Evolutionary conservation across 2,888 invertebrate genomes (phyloP), one percentile per base, ranked within the genome.

Genomic region (Dendrolimus houi): DNA sequence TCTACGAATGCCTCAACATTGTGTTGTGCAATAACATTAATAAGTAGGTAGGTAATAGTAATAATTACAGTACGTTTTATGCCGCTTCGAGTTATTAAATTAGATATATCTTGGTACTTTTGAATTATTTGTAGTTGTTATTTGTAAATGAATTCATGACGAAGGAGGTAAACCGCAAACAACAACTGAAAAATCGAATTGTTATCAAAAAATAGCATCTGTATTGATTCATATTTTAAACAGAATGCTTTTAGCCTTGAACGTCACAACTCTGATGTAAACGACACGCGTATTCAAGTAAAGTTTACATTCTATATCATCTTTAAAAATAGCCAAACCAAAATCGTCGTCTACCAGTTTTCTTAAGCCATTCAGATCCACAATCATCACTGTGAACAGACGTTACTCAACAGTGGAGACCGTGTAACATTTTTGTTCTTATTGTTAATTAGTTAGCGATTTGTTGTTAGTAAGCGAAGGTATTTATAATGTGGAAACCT

Each of bases 311-410:
- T 74, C 64, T 68, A 75, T 77, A 82, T 85, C 85, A 87, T 82
- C 79, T 79, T 79, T 83, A 85, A 74, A 85, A 86, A 85, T 85
- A 85, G 79, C 73, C 70, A 72, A 75, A 73, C 64, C 62, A 59
- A 70, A 67, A 70, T 72, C 68, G 65, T 62, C 64, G 71, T 66
- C 62, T 59, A 68, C 65, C 65, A 74, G 62, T 74, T 74, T 70
- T 72, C 64, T 69, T 64, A 47, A 47, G 47, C 7, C 47, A 47
- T 68, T 68, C 60, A 68, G 65, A 69, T 70, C 70, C 70, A 66
- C 60, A 62, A 63, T 62, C 65, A 64, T 61, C 63, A 60, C 66
- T 62, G 61, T 62, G 61, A 65, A 64, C 62, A 59, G 59, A 63
- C 64, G 56, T 59, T 53, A 59, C 62, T 59, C 58, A 61, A 56